A percentile compares a stretch with the other conserved stretches of the same genome.
phyloP scores from a whole-genome alignment of 2,888 invertebrate species.

The Campaea margaritaria region DNA sequence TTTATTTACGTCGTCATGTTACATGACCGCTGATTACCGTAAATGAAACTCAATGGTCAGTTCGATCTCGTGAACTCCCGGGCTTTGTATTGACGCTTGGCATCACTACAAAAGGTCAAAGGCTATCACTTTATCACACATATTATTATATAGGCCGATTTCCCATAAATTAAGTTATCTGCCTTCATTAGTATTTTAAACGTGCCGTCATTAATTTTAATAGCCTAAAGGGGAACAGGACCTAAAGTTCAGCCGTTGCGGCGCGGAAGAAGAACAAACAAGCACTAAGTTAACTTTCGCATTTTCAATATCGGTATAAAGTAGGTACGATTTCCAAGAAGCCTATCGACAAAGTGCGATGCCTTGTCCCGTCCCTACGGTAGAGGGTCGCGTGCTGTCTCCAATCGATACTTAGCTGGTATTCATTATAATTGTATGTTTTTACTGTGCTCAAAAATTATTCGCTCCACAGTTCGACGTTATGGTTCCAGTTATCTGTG shows the following conservation, averaged over 20 bases:
- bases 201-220: not conserved
- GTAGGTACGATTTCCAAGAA: no score
- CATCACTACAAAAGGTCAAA: constrained; percentile 1
- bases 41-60: constrained; percentile 18
- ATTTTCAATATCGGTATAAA: no score
- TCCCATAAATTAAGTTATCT: not conserved
- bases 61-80: not conserved
- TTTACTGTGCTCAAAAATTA: constrained; percentile 67
- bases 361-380: constrained; percentile 37
- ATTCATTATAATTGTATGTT: constrained; percentile 77
- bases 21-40: constrained; percentile 46
- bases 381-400: constrained; percentile 62
- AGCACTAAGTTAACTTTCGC: no score
- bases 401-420: constrained; percentile 71
- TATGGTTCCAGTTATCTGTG: constrained; percentile 41
- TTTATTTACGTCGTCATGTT: constrained; percentile 36
- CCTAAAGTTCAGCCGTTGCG: no score
- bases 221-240: no score
- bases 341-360: constrained; percentile 27
- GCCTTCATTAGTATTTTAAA: not conserved
- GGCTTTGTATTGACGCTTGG: not conserved
- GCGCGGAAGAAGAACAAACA: no score
- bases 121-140: not conserved
- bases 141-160: not conserved
- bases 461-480: constrained; percentile 53